These are phyloP conservation scores for Tenodera sinensis DNA, from an alignment of 2,888 invertebrate species.

Conservation along the genomic window DNA sequence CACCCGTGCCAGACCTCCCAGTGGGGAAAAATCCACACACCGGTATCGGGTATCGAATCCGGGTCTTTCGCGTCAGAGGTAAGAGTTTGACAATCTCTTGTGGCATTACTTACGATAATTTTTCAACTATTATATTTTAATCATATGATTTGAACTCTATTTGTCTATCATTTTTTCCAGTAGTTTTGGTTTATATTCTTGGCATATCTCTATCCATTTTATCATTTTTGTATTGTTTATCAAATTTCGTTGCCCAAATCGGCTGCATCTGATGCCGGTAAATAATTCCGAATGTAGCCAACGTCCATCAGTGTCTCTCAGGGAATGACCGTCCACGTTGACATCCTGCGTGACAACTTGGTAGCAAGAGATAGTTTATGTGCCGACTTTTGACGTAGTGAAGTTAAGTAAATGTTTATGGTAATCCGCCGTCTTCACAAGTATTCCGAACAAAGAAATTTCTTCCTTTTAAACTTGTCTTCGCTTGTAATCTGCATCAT, in stretches of 20 bases:
- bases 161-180: too few relatives aligned
- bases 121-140: too few relatives aligned
- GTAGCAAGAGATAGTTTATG: not conserved
- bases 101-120: too few relatives aligned
- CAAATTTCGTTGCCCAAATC: not conserved
- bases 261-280: not conserved
- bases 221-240: not conserved
- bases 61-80: too few relatives aligned
- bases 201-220: too few relatives aligned
- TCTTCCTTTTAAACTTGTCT: not conserved
- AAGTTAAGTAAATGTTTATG: not conserved
- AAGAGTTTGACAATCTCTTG: too few relatives aligned
- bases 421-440: not conserved
- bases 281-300: not conserved
- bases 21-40: too few relatives aligned
- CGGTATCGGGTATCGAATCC: too few relatives aligned
- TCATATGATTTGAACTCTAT: too few relatives aligned
- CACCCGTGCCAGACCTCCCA: too few relatives aligned
- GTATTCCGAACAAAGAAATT: not conserved
- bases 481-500: not conserved
- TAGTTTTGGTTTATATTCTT: too few relatives aligned
- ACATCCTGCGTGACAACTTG: not conserved
- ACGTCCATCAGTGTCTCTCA: not conserved
- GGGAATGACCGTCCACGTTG: not conserved
- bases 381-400: not conserved